phyloP scores from a whole-genome alignment of 2,888 invertebrate genomes.

The Merodon equestris region DNA sequence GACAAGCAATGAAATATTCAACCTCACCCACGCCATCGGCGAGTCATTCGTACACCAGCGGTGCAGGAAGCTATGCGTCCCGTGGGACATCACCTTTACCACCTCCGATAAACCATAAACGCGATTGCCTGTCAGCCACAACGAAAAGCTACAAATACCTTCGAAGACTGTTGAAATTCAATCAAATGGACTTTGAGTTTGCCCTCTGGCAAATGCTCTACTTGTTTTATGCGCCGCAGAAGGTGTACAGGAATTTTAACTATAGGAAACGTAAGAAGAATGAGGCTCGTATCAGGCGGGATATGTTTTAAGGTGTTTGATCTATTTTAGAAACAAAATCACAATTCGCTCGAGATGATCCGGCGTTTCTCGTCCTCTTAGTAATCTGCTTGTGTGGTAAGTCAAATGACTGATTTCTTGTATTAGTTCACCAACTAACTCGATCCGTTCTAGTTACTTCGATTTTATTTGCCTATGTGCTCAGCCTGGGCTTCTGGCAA shows the following conservation, averaged over 20 bases:
- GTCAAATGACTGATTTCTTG: conserved; percentile 19
- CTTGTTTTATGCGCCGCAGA: conserved; percentile 95
- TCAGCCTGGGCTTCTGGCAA: conserved; percentile 84
- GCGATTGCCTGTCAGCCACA: conserved; percentile 89
- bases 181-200: conserved; percentile 99
- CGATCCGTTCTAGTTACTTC: conserved; percentile 86
- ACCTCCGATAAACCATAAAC: conserved; percentile 84
- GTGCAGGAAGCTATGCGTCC: conserved; percentile 75
- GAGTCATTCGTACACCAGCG: conserved; percentile 76
- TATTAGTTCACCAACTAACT: not conserved
- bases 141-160: conserved; percentile 94
- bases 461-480: conserved; percentile 90
- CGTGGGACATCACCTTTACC: conserved; percentile 84
- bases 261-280: conserved; percentile 93
- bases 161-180: conserved; percentile 90
- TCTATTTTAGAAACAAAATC: conserved; percentile 91
- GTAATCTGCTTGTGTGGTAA: conserved; percentile 89
- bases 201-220: conserved; percentile 99
- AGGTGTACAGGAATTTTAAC: conserved; percentile 97
- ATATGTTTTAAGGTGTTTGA: not conserved
- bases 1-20: conserved; percentile 82
- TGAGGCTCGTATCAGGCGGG: not conserved
- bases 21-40: conserved; percentile 82
- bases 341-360: conserved; percentile 99
- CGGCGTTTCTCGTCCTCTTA: conserved; percentile 96